These are phyloP conservation scores for Auanema freiburgensis DNA, from an alignment of 2,888 invertebrate genomes.

Conservation along the genomic window DNA sequence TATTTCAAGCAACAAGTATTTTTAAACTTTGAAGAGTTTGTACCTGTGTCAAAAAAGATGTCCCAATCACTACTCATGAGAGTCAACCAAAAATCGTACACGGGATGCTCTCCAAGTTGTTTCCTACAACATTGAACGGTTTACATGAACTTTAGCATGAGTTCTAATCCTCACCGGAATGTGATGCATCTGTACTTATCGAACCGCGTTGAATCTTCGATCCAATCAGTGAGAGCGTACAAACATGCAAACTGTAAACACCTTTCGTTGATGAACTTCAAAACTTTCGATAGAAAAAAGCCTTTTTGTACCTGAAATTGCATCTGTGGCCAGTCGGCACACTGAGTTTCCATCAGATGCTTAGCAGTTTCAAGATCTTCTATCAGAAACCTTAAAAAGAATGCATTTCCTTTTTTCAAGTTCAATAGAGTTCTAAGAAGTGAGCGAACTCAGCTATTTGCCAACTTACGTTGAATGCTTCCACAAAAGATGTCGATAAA, in stretches of 20 bases:
- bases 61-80: conserved; percentile 30
- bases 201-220: conserved; percentile 39
- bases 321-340: conserved; percentile 42
- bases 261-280: neutral
- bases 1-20: conserved; percentile 7
- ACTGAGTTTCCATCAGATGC: conserved; percentile 35
- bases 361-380: conserved; percentile 40
- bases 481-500: conserved; percentile 40
- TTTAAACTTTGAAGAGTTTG: neutral
- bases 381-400: conserved; percentile 23
- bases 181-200: conserved; percentile 38
- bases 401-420: neutral
- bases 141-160: neutral
- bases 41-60: conserved; percentile 31
- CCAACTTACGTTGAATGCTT: conserved; percentile 24
- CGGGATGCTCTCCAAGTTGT: conserved; percentile 44
- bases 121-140: conserved; percentile 27
- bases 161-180: conserved; percentile 30
- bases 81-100: conserved; percentile 51
- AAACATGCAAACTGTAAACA: conserved; percentile 43
- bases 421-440: neutral
- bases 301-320: conserved; percentile 30
- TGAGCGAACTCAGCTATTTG: neutral
- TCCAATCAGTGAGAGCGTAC: conserved; percentile 38
- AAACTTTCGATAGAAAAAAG: neutral